phyloP scores from a whole-genome alignment of 2,888 invertebrate genomes.

The Drosophila barbarae region DNA sequence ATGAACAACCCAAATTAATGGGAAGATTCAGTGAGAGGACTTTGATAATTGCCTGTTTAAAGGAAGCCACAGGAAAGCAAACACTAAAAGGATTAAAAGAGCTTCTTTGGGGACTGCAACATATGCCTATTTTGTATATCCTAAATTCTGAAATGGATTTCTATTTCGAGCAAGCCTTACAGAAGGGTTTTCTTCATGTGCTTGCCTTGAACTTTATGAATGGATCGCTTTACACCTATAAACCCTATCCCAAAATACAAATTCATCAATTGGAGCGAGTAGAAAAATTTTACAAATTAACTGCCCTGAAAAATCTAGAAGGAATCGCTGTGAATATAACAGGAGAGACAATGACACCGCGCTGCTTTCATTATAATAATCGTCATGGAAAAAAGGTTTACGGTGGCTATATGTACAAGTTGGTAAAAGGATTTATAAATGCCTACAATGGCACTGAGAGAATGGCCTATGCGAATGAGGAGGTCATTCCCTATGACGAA shows the following conservation, averaged over 20 bases:
- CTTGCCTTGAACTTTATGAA: slow-evolving; percentile 1
- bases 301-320: slow-evolving; percentile 17
- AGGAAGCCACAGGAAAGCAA: background rate
- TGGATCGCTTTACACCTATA: slow-evolving; percentile 41
- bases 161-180: slow-evolving; percentile 38
- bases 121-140: slow-evolving; percentile 17
- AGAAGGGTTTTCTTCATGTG: slow-evolving; percentile 41
- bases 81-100: slow-evolving; percentile 1
- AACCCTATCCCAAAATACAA: slow-evolving; percentile 43
- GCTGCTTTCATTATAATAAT: slow-evolving; percentile 43
- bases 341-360: slow-evolving; percentile 31
- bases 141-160: background rate
- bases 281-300: slow-evolving; percentile 8
- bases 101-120: slow-evolving; percentile 31
- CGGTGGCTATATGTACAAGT: slow-evolving; percentile 53
- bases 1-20: slow-evolving; percentile 1
- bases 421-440: slow-evolving; percentile 44
- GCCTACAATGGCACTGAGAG: slow-evolving; percentile 51
- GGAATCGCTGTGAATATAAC: slow-evolving; percentile 1
- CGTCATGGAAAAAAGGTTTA: slow-evolving; percentile 30
- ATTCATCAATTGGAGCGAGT: slow-evolving; percentile 22
- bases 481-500: slow-evolving; percentile 4
- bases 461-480: background rate
- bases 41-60: slow-evolving; percentile 11
- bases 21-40: slow-evolving; percentile 22